phyloP scores from a whole-genome alignment of 1,140 invertebrate genomes.

The Pseudomyrmex dendroicus region DNA sequence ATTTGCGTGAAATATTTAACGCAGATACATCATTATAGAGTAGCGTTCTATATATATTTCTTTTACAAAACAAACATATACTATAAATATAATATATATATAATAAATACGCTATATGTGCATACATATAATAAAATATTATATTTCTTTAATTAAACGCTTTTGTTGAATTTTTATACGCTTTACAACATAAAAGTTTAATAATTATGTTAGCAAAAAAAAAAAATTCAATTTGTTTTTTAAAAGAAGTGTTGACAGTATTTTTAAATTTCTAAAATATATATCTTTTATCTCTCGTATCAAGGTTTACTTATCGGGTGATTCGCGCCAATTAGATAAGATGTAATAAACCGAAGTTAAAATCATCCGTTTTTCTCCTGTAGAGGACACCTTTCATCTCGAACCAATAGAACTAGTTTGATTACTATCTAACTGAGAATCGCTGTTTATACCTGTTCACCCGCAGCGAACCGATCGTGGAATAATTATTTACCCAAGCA shows the following conservation, averaged over 20 bases:
- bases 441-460: constrained; percentile 74
- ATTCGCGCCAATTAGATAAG: not conserved
- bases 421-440: constrained; percentile 59
- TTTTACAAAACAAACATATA: too few relatives aligned
- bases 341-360: not conserved
- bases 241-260: not conserved
- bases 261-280: not conserved
- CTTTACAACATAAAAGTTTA: not conserved
- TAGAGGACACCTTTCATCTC: not conserved
- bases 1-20: constrained; percentile 15
- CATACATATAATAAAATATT: not conserved
- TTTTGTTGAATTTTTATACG: not conserved
- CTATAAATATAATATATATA: not conserved
- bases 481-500: constrained; percentile 73
- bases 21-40: too few relatives aligned
- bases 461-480: constrained; percentile 67
- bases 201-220: not conserved
- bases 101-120: constrained; percentile 14
- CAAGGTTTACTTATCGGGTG: not conserved
- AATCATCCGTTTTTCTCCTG: not conserved
- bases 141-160: not conserved
- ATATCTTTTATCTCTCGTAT: not conserved
- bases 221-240: not conserved
- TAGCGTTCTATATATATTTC: too few relatives aligned
- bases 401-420: constrained; percentile 28